Percentiles rank a stretch among this genome's conserved stretches.
phyloP scores from a whole-genome alignment of 2,113 vertebrate genomes.

The Monopterus albus region DNA sequence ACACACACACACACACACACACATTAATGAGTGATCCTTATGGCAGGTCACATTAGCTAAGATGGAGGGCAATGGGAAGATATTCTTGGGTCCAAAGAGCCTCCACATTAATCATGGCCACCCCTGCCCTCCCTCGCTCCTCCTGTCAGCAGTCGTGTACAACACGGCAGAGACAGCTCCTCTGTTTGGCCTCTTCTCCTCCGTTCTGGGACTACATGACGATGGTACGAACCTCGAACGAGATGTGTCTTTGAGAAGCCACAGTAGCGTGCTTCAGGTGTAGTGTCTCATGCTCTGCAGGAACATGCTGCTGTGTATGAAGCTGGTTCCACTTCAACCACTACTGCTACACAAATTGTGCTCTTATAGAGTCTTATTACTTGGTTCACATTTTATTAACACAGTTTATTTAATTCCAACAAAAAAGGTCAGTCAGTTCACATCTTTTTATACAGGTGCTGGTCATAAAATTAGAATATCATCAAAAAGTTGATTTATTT shows the following conservation, averaged over 20 bases:
- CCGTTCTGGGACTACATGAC: constrained; percentile 7
- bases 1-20: constrained; percentile 36
- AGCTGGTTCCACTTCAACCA: background rate
- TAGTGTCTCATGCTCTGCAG: constrained; percentile 3
- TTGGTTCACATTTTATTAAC: too few relatives aligned
- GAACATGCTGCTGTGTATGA: background rate
- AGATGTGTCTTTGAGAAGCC: constrained; percentile 22
- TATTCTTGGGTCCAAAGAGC: constrained; percentile 76
- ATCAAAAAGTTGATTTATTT: too few relatives aligned
- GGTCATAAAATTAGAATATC: too few relatives aligned
- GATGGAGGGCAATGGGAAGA: constrained; percentile 74
- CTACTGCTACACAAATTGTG: background rate
- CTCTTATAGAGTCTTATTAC: background rate
- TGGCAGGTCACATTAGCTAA: constrained; percentile 79
- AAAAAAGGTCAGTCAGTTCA: too few relatives aligned
- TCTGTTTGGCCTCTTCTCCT: constrained; percentile 28
- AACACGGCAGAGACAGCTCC: constrained; percentile 37
- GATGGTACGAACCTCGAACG: constrained; percentile 28
- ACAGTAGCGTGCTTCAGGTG: constrained; percentile 21
- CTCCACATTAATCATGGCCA: constrained; percentile 75
- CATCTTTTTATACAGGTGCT: too few relatives aligned
- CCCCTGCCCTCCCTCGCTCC: constrained; percentile 56
- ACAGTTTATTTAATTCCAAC: too few relatives aligned
- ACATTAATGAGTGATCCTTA: constrained; percentile 69
- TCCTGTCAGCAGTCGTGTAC: constrained; percentile 67